Percentiles rank a stretch among this genome's conserved stretches.
Evolutionary conservation across 2,888 invertebrate species (phyloP).

Genomic region (Iselma pallidipennis): DNA sequence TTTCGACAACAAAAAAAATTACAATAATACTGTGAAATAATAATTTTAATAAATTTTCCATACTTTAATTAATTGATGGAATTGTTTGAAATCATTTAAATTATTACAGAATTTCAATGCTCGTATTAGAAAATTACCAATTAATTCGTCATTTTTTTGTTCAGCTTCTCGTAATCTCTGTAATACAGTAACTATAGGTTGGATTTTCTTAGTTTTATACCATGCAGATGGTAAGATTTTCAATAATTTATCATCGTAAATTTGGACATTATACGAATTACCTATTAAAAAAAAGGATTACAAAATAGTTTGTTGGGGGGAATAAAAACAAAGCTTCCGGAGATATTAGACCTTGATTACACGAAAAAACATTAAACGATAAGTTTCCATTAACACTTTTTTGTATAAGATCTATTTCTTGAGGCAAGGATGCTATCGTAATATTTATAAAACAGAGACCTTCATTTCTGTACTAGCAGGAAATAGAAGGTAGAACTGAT

Average conservation of each 20-base stretch:
- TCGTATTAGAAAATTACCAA: slow-evolving; percentile 61
- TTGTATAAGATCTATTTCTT: too few relatives aligned
- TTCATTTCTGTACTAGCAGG: too few relatives aligned
- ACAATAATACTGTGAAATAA: background rate
- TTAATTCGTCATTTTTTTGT: slow-evolving; percentile 60
- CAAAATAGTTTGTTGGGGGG: too few relatives aligned
- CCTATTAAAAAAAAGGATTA: slow-evolving; percentile 26
- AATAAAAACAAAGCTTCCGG: too few relatives aligned
- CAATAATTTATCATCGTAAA: slow-evolving; percentile 59
- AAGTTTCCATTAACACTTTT: too few relatives aligned
- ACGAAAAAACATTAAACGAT: too few relatives aligned
- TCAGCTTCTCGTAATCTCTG: slow-evolving; percentile 56
- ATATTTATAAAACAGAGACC: too few relatives aligned
- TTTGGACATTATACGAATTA: slow-evolving; percentile 53
- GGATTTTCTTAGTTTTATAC: slow-evolving; percentile 56
- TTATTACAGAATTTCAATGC: slow-evolving; percentile 57
- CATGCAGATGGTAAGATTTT: slow-evolving; percentile 59
- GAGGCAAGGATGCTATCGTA: too few relatives aligned
- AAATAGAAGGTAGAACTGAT: too few relatives aligned
- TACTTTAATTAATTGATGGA: slow-evolving; percentile 57
- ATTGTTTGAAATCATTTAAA: slow-evolving; percentile 53
- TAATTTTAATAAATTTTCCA: background rate
- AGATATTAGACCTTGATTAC: too few relatives aligned
- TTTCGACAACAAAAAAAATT: slow-evolving; percentile 15
- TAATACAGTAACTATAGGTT: slow-evolving; percentile 57